Percentiles rank a stretch among this genome's conserved stretches.
phyloP scores from a whole-genome alignment of 2,797 vertebrate species.

The Peromyscus attwateri region DNA sequence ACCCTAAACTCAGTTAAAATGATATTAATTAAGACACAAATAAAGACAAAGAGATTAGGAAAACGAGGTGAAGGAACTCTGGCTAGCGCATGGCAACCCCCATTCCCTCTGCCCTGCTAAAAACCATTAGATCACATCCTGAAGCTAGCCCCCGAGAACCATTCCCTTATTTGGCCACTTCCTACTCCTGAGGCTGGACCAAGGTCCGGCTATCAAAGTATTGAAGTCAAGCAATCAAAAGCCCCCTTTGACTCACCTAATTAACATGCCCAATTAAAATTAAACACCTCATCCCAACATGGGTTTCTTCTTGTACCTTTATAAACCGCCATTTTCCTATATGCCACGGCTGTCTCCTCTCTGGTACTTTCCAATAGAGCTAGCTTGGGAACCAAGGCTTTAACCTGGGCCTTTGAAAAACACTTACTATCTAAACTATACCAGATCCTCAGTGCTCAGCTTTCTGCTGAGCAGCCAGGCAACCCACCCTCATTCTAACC shows the following conservation, averaged over 20 bases:
- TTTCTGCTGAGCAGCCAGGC: not conserved
- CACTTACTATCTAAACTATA: not conserved
- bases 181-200: not conserved
- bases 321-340: not conserved
- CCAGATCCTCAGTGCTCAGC: not conserved
- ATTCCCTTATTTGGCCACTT: not conserved
- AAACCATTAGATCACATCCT: not conserved
- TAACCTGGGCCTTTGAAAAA: not conserved
- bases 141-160: not conserved
- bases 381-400: not conserved
- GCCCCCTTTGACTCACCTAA: not conserved
- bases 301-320: not conserved
- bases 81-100: not conserved
- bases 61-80: not conserved
- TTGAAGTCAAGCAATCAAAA: not conserved
- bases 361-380: not conserved
- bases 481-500: not conserved
- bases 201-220: not conserved
- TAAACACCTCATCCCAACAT: not conserved
- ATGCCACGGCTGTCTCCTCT: not conserved
- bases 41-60: not conserved
- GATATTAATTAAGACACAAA: conserved; percentile 28
- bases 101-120: not conserved
- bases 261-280: not conserved
- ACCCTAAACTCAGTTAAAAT: conserved; percentile 3